These are phyloP conservation scores for Macrosteles quadrilineatus DNA, from an alignment of 1,140 invertebrate species.

Conservation along the genomic window DNA sequence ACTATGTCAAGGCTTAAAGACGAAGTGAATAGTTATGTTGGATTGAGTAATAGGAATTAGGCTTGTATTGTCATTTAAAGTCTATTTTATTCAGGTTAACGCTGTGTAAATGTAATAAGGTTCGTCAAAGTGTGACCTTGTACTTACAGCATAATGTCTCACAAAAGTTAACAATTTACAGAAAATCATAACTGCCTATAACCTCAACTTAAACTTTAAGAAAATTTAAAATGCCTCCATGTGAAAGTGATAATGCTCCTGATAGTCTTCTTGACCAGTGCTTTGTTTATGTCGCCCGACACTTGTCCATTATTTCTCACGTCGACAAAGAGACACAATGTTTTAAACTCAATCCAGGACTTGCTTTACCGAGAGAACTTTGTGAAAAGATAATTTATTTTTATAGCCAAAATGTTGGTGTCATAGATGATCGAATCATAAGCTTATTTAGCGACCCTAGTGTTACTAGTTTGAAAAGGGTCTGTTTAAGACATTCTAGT, in stretches of 20 bases:
- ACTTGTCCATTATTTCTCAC: slow-evolving; percentile 45
- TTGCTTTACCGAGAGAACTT: slow-evolving; percentile 67
- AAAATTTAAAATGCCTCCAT: background rate
- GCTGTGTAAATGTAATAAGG: too few relatives aligned
- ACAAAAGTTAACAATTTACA: too few relatives aligned
- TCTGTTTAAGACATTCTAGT: slow-evolving; percentile 68
- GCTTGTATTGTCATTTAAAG: too few relatives aligned
- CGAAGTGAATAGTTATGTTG: too few relatives aligned
- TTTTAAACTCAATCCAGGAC: slow-evolving; percentile 51
- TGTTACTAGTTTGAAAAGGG: slow-evolving; percentile 66
- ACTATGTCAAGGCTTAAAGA: too few relatives aligned
- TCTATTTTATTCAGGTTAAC: too few relatives aligned
- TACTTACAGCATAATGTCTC: too few relatives aligned
- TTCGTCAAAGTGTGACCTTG: too few relatives aligned
- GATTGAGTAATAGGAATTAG: too few relatives aligned
- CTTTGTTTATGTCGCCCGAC: slow-evolving; percentile 48
- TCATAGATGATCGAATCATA: slow-evolving; percentile 63
- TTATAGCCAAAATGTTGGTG: slow-evolving; percentile 55
- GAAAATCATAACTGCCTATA: too few relatives aligned
- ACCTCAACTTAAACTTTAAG: too few relatives aligned
- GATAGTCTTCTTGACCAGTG: slow-evolving; percentile 50
- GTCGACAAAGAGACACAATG: slow-evolving; percentile 40
- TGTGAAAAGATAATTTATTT: slow-evolving; percentile 68
- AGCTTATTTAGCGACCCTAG: slow-evolving; percentile 68
- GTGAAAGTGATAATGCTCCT: slow-evolving; percentile 40